Percentiles rank a stretch among this genome's conserved stretches.
phyloP scores from a whole-genome alignment of 2,113 vertebrate species.

The Nothobranchius kuhntae region DNA sequence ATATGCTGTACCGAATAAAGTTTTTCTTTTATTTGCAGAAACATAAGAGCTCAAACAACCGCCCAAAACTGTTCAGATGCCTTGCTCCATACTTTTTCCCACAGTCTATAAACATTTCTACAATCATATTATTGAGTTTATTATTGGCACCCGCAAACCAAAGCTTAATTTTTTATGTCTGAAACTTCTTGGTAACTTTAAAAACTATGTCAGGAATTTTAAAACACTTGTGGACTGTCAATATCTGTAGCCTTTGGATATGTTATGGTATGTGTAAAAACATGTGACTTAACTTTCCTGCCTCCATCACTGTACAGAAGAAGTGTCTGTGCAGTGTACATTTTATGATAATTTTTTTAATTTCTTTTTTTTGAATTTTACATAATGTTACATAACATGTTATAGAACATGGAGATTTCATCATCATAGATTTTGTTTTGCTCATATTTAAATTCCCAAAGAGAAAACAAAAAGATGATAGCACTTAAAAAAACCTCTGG shows the following conservation, averaged over 20 bases:
- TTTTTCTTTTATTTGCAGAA: neutral
- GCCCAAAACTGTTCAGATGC: neutral
- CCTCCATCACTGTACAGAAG: too few relatives aligned
- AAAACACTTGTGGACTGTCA: neutral
- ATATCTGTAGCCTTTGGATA: neutral
- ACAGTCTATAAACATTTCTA: neutral
- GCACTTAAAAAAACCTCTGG: too few relatives aligned
- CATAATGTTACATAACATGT: too few relatives aligned
- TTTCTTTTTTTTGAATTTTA: too few relatives aligned
- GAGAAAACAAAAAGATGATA: too few relatives aligned
- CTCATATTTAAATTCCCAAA: too few relatives aligned
- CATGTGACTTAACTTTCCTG: too few relatives aligned
- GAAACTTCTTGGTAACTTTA: neutral
- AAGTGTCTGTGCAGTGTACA: too few relatives aligned
- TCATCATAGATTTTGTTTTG: too few relatives aligned
- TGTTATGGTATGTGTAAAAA: too few relatives aligned
- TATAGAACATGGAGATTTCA: too few relatives aligned
- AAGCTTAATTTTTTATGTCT: neutral
- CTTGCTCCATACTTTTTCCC: neutral
- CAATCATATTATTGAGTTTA: neutral
- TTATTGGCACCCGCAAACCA: neutral
- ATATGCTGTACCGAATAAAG: neutral
- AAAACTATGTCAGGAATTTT: neutral
- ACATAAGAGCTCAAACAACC: neutral
- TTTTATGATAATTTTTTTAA: too few relatives aligned